Evolutionary conservation across 2,888 invertebrate genomes (phyloP).

Genomic region (Drosophila fulvimacula): DNA sequence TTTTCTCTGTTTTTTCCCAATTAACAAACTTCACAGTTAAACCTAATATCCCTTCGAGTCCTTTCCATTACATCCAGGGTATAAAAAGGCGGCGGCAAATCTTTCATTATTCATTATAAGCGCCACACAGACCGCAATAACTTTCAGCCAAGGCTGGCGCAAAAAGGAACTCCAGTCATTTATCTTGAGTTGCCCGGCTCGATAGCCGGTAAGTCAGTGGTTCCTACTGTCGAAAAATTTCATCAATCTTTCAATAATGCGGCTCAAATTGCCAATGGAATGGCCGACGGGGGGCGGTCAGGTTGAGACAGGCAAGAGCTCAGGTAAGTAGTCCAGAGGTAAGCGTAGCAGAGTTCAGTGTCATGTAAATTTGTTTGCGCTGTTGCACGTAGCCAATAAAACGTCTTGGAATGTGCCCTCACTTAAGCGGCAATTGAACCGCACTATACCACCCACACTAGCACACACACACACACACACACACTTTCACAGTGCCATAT

Average conservation of each 20-base stretch:
- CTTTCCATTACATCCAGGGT: not conserved
- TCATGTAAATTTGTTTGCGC: conserved; percentile 80
- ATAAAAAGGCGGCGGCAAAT: conserved; percentile 61
- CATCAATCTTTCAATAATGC: conserved; percentile 80
- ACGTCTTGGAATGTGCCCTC: conserved; percentile 62
- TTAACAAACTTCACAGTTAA: too few species aligned
- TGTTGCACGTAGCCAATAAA: conserved; percentile 79
- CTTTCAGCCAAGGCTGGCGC: conserved; percentile 45
- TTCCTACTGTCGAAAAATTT: conserved; percentile 52
- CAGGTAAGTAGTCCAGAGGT: conserved; percentile 39
- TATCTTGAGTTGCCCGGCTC: conserved; percentile 58
- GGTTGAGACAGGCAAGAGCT: not conserved
- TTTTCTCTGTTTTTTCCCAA: too few species aligned
- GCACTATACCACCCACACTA: conserved; percentile 28
- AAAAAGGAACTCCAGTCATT: conserved; percentile 63
- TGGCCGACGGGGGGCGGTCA: not conserved
- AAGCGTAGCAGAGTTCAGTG: conserved; percentile 65
- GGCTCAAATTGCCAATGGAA: conserved; percentile 44
- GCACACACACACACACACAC: conserved; percentile 13
- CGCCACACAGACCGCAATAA: conserved; percentile 70
- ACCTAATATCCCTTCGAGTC: not conserved
- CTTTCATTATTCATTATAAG: conserved; percentile 78
- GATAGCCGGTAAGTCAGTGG: conserved; percentile 50
- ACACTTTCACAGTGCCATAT: conserved; percentile 12
- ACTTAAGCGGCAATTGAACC: conserved; percentile 62